Evolutionary conservation across 2,797 vertebrate species (phyloP).

Genomic region (Triplophysa bombifrons): DNA sequence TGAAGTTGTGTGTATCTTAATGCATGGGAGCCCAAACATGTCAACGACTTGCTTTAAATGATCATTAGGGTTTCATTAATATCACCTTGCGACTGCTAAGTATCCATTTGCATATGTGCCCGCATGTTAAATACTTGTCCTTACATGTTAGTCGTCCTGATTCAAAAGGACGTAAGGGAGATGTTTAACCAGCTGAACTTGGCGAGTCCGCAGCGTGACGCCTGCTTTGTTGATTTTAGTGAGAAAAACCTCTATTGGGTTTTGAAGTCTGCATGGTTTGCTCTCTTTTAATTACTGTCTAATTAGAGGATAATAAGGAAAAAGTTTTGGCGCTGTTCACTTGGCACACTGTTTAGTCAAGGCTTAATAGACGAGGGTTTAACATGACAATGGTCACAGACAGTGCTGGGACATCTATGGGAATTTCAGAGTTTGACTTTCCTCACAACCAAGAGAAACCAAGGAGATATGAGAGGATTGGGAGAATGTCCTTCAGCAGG

Average conservation of each 20-base stretch:
- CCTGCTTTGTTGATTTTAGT: slow-evolving; percentile 64
- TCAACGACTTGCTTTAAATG: neutral
- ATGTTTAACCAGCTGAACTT: slow-evolving; percentile 48
- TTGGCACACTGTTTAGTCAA: slow-evolving; percentile 55
- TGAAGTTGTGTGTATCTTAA: neutral
- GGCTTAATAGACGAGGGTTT: slow-evolving; percentile 68
- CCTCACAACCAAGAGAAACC: slow-evolving; percentile 33
- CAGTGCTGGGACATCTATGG: slow-evolving; percentile 51
- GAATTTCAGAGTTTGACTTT: slow-evolving; percentile 36
- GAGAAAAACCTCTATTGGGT: slow-evolving; percentile 58
- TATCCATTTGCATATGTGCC: slow-evolving; percentile 5
- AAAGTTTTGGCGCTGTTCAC: slow-evolving; percentile 59
- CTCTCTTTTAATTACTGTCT: slow-evolving; percentile 76
- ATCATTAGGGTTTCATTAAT: slow-evolving; percentile 28
- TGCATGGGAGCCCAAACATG: neutral
- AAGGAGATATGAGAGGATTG: slow-evolving; percentile 68
- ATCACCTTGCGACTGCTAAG: slow-evolving; percentile 2
- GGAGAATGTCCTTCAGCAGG: slow-evolving; percentile 69
- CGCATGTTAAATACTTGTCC: slow-evolving; percentile 4
- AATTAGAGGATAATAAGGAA: slow-evolving; percentile 72
- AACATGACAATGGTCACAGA: slow-evolving; percentile 71
- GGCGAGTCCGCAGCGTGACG: slow-evolving; percentile 27
- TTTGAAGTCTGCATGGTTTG: slow-evolving; percentile 66
- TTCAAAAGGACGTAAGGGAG: slow-evolving; percentile 5
- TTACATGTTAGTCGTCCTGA: slow-evolving; percentile 25